Evolutionary conservation across 1,140 invertebrate species (phyloP).

Genomic region (Rhynchophorus ferrugineus): DNA sequence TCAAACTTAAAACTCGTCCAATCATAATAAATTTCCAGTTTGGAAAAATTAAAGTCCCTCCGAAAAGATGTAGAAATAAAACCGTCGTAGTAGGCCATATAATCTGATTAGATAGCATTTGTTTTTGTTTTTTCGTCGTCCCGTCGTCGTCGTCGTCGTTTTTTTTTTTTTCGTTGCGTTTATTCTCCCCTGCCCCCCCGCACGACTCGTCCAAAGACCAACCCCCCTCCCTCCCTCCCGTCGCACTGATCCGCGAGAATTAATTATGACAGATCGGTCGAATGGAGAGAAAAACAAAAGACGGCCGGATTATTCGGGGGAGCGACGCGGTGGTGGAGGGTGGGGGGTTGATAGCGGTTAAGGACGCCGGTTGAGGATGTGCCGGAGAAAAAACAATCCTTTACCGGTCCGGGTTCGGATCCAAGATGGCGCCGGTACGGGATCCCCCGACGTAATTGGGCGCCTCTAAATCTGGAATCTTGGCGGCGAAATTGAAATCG

Average conservation of each 20-base stretch:
- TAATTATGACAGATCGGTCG: constrained; percentile 18
- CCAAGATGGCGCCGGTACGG: not conserved
- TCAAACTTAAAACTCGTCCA: constrained; percentile 21
- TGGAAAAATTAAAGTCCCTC: constrained; percentile 21
- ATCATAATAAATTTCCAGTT: constrained; percentile 23
- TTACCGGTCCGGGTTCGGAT: not conserved
- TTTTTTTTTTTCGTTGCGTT: constrained; percentile 13
- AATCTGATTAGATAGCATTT: constrained; percentile 24
- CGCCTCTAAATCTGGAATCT: not conserved
- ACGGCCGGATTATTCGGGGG: constrained; percentile 3
- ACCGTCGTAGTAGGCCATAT: constrained; percentile 20
- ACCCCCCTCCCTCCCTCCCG: no score
- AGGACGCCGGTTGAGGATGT: not conserved
- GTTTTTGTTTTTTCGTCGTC: constrained; percentile 21
- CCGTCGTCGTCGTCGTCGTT: no score
- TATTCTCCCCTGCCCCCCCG: constrained; percentile 14
- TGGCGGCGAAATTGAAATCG: not conserved
- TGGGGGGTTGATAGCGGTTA: not conserved
- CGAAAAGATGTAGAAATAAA: constrained; percentile 21
- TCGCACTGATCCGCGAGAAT: no score
- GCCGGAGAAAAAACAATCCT: not conserved
- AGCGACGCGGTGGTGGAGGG: not conserved
- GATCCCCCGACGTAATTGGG: not conserved
- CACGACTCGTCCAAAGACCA: no score
- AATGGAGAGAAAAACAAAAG: constrained; percentile 8